Conservation (phyloP, 2,888 invertebrate genomes). For the Acronicta alni region DNA sequence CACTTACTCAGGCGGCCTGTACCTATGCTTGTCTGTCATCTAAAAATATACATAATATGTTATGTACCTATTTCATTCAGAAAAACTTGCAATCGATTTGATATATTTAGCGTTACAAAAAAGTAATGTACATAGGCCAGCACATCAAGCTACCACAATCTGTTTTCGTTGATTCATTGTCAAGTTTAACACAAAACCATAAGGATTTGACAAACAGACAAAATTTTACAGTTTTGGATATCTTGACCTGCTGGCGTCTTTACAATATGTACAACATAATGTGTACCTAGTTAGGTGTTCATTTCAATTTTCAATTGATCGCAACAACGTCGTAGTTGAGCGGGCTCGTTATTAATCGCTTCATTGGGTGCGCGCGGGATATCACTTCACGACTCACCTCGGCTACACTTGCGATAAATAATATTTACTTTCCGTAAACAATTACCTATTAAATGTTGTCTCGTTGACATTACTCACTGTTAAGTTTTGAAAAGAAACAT, state of each 20-base stretch:
- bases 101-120: background rate
- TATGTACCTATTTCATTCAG: too few species aligned
- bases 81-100: background rate
- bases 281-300: conserved; percentile 41
- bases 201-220: too few species aligned
- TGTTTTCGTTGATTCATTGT: too few species aligned
- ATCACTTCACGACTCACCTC: conserved; percentile 26
- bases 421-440: conserved; percentile 27
- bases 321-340: conserved; percentile 44
- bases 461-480: background rate
- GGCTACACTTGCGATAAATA: conserved; percentile 33
- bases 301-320: conserved; percentile 53
- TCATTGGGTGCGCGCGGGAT: conserved; percentile 56
- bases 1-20: too few species aligned
- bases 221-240: too few species aligned
- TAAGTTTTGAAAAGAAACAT: conserved; percentile 25
- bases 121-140: background rate
- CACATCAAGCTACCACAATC: too few species aligned
- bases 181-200: too few species aligned
- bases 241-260: too few species aligned
- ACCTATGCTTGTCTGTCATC: too few species aligned
- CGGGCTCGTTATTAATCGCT: conserved; percentile 57
- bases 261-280: conserved; percentile 26
- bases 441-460: conserved; percentile 18
- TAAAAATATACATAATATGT: too few species aligned